phyloP scores from a whole-genome alignment of 2,888 invertebrate genomes.

The Amitus sp. region DNA sequence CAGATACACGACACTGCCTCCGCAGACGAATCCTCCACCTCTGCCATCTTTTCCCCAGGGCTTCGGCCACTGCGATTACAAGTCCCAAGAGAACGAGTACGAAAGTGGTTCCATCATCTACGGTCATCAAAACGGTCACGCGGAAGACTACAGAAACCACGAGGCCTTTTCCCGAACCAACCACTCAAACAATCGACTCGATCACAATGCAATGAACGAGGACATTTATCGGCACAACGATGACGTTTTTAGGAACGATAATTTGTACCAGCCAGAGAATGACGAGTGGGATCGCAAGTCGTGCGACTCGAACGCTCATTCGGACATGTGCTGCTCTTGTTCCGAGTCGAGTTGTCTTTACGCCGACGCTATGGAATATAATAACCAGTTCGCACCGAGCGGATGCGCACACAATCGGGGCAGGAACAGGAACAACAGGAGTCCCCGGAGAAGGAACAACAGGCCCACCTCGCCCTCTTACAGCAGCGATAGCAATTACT shows the following conservation, averaged over 20 bases:
- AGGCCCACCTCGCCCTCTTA: constrained; percentile 59
- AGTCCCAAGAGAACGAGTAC: constrained; percentile 61
- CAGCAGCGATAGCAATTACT: constrained; percentile 63
- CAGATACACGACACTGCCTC: constrained; percentile 60
- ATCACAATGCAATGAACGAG: constrained; percentile 53
- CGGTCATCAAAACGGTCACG: constrained; percentile 58
- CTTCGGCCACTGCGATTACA: constrained; percentile 60
- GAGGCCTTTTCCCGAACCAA: constrained; percentile 49
- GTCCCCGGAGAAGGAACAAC: constrained; percentile 58
- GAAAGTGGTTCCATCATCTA: constrained; percentile 64
- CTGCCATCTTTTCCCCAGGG: constrained; percentile 59
- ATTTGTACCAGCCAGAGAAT: constrained; percentile 58
- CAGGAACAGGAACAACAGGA: constrained; percentile 55
- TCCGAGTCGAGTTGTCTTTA: constrained; percentile 63
- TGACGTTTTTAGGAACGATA: constrained; percentile 56
- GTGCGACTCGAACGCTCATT: constrained; percentile 63
- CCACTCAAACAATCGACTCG: constrained; percentile 50
- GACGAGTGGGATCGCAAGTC: constrained; percentile 64
- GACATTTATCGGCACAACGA: constrained; percentile 60
- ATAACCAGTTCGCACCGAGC: constrained; percentile 52
- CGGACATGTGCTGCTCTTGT: constrained; percentile 63
- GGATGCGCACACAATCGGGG: constrained; percentile 50
- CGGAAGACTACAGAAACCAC: constrained; percentile 53
- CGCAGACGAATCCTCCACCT: constrained; percentile 61
- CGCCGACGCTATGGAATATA: constrained; percentile 61